These are phyloP conservation scores for Drosophila simulans DNA, from an alignment of 1,140 invertebrate genomes.

Conservation along the genomic window DNA sequence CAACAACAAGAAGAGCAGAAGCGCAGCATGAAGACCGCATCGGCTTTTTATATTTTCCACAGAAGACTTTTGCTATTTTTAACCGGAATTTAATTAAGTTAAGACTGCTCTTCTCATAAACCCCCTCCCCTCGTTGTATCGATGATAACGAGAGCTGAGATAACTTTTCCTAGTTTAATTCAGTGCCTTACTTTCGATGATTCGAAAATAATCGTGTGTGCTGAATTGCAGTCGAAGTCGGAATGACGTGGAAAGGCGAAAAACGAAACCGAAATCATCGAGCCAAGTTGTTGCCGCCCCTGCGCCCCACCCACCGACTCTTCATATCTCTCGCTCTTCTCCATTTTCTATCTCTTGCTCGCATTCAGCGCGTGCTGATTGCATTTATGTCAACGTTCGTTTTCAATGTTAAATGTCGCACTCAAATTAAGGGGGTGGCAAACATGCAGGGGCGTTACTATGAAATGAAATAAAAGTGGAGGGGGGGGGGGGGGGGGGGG, in stretches of 20 bases:
- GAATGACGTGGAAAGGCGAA: neutral
- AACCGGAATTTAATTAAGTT: constrained; percentile 41
- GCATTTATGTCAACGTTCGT: constrained; percentile 79
- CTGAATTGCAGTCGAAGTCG: neutral
- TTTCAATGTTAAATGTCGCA: constrained; percentile 72
- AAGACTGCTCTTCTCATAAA: constrained; percentile 1
- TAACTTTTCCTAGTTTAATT: neutral
- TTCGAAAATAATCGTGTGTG: neutral
- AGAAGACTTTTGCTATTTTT: constrained; percentile 15
- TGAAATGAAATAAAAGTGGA: neutral
- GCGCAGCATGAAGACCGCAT: constrained; percentile 5
- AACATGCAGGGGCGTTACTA: neutral
- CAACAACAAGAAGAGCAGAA: constrained; percentile 4
- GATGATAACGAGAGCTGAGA: neutral
- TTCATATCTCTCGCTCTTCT: constrained; percentile 3
- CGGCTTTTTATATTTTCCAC: neutral
- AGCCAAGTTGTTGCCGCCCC: too few species aligned
- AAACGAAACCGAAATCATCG: neutral
- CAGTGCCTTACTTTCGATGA: neutral
- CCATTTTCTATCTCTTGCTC: constrained; percentile 28
- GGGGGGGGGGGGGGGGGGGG: neutral
- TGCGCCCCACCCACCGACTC: neutral
- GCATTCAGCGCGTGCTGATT: constrained; percentile 69
- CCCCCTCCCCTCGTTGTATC: too few species aligned
- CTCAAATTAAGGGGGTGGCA: constrained; percentile 4